Evolutionary conservation across 1,140 invertebrate genomes (phyloP).

Genomic region (Drosophila tani): DNA sequence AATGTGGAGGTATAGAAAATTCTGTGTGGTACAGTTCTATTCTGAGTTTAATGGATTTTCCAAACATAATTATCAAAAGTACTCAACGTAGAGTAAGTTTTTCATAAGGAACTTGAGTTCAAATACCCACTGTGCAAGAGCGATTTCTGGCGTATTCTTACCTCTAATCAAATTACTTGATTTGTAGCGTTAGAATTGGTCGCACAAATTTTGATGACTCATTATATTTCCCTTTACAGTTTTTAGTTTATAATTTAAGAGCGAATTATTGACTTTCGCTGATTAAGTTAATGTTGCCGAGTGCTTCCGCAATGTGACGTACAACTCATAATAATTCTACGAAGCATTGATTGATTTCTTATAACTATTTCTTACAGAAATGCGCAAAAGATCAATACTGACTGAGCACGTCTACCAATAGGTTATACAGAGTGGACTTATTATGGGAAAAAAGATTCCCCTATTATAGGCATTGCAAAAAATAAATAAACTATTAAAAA

Average conservation of each 20-base stretch:
- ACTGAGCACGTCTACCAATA: background rate
- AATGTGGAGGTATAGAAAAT: too few relatives aligned
- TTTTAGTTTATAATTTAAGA: background rate
- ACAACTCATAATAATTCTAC: background rate
- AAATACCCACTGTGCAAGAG: background rate
- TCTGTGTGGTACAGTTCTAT: too few relatives aligned
- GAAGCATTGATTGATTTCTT: background rate
- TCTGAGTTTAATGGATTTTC: too few relatives aligned
- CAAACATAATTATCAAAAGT: too few relatives aligned
- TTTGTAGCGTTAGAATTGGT: slow-evolving; percentile 3
- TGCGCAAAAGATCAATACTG: too few relatives aligned
- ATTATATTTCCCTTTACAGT: background rate
- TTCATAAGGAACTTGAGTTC: background rate
- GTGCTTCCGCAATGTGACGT: slow-evolving; percentile 6
- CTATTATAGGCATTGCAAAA: too few relatives aligned
- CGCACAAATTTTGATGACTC: slow-evolving; percentile 5
- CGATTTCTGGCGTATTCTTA: background rate
- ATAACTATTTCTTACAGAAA: background rate
- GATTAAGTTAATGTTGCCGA: background rate
- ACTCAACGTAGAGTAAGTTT: background rate
- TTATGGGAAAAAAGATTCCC: background rate
- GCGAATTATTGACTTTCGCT: background rate
- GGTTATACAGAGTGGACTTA: background rate
- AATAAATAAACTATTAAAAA: too few relatives aligned
- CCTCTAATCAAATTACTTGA: slow-evolving; percentile 34